Base-by-base conservation (phyloP, 2,797 vertebrate species). In the Leptodactylus fallax region DNA sequence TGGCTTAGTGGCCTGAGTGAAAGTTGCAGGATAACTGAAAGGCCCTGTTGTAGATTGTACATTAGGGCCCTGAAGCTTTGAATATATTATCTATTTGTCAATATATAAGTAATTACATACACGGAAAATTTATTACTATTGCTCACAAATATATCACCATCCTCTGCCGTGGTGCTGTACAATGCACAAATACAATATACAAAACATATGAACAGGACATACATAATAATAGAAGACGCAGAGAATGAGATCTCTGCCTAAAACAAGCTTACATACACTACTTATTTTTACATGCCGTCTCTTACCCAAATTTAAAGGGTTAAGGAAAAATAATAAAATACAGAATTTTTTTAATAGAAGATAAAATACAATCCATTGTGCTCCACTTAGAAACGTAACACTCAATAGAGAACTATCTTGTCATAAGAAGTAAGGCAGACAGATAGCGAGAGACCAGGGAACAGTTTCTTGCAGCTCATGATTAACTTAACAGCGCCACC, bases 401-500 rank as follows among this genome's bases (percentile, higher is more conserved):
- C 47, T 12, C 12, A 49, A n/a, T 1, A 5, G 16, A 47, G 71
- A 49, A 6, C n/a, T 0, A n/a, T 51, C 4, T 51, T 72, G 10
- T 72, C 1, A 11, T 51, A 74, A 21, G 21, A 72, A 13, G 23
- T 36, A 13, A 69, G 23, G 9, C 36, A 10, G 7, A 8, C 36
- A 11, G 45, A 21, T 12, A 51, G 69, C 13, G 71, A 74, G 17
- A 47, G 71, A 36, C 19, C 8, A 47, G 36, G 5, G 9, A 49
- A 55, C 19, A 17, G 13, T 3, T 25, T 11, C 23, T 7, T 36
- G 27, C 13, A n/a, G 12, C 51, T 83, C 27, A 78, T 72, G 36
- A 76, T 16, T 49, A 86, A 86, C 79, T n/a, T 53, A 74, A 82
- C 69, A 82, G 56, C 55, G 71, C 71, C 79, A 88, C 53, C 87